Evolutionary conservation across 2,888 invertebrate species (phyloP).

Genomic region (Diarsia mendica): DNA sequence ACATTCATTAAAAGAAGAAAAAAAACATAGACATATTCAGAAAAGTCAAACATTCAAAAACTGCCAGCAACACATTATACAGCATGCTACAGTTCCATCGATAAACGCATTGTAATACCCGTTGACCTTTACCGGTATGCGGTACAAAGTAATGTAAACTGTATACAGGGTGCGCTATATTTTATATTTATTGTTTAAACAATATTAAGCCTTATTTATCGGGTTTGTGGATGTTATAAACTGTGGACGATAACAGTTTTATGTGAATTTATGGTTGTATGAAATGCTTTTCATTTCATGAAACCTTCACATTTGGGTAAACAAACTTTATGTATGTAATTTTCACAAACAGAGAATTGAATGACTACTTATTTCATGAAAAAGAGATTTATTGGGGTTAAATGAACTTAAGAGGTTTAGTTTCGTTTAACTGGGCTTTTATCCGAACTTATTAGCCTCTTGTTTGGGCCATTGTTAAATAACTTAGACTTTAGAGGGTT

Average conservation of each 20-base stretch:
- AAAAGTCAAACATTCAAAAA: not conserved
- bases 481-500: too few relatives aligned
- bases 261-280: constrained; percentile 15
- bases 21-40: not conserved
- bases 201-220: constrained; percentile 12
- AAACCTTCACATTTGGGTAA: too few relatives aligned
- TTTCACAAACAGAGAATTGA: too few relatives aligned
- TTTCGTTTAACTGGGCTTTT: too few relatives aligned
- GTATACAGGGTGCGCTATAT: constrained; percentile 41
- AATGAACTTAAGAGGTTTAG: too few relatives aligned
- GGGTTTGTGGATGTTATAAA: not conserved
- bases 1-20: too few relatives aligned
- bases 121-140: constrained; percentile 57
- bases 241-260: constrained; percentile 5
- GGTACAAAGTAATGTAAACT: constrained; percentile 33
- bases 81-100: constrained; percentile 43
- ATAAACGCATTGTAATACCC: constrained; percentile 30
- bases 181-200: constrained; percentile 21
- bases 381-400: too few relatives aligned
- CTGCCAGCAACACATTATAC: constrained; percentile 31
- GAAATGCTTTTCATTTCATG: too few relatives aligned
- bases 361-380: too few relatives aligned
- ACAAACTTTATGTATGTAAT: too few relatives aligned
- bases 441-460: too few relatives aligned
- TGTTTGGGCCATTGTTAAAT: too few relatives aligned